phyloP scores from a whole-genome alignment of 2,797 vertebrate genomes.

The Alectoris magna region DNA sequence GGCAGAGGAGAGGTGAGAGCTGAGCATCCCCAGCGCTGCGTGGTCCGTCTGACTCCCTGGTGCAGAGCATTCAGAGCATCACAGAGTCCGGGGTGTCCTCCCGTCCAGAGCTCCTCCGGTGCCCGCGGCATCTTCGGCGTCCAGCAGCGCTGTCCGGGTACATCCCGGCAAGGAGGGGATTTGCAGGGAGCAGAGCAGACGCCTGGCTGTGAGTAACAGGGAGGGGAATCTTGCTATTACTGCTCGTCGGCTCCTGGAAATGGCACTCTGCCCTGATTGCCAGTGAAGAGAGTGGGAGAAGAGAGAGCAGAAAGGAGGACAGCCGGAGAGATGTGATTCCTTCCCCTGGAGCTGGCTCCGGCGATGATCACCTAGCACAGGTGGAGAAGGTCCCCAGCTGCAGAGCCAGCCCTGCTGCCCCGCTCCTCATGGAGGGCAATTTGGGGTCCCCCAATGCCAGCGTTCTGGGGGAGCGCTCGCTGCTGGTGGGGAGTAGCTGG shows the following conservation, averaged over 20 bases:
- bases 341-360: accelerated
- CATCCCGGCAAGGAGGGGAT: neutral
- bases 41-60: neutral
- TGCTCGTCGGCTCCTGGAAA: neutral
- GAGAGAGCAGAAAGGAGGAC: neutral
- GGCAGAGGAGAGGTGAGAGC: neutral
- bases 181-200: neutral
- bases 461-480: slow-evolving; percentile 32
- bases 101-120: neutral
- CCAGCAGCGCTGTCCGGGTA: neutral
- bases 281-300: neutral
- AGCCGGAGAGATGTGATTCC: neutral
- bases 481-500: slow-evolving; percentile 85
- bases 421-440: slow-evolving; percentile 67
- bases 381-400: neutral
- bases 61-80: neutral
- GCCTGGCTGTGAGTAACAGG: slow-evolving; percentile 23
- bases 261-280: neutral
- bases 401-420: neutral
- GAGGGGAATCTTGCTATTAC: neutral
- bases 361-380: slow-evolving; percentile 1
- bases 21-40: neutral
- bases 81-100: neutral
- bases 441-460: slow-evolving; percentile 47
- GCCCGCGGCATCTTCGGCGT: neutral